Percentiles rank a stretch among this genome's conserved stretches.
These are phyloP conservation scores for Glyphotaelius pellucidus DNA, from an alignment of 2,888 invertebrate species.

Conservation along the genomic window DNA sequence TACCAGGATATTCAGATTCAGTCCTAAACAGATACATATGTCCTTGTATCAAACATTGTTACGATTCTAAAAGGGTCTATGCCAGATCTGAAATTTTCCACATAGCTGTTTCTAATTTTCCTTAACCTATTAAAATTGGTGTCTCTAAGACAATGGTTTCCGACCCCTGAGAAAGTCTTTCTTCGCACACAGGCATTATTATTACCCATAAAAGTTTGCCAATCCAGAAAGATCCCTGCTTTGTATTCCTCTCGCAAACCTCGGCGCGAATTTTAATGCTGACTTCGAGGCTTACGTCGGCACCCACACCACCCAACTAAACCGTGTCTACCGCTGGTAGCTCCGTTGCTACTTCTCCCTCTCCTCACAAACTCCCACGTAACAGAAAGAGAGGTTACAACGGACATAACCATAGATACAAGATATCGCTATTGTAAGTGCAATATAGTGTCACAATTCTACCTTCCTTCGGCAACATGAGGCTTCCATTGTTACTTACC, in stretches of 20 bases:
- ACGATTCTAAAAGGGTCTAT: too few species aligned
- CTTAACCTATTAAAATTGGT: too few species aligned
- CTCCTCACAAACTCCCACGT: not conserved
- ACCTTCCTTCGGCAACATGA: not conserved
- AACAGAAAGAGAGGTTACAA: not conserved
- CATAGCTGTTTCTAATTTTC: too few species aligned
- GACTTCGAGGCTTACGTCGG: not conserved
- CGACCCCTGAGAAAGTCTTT: not conserved
- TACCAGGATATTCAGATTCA: too few species aligned
- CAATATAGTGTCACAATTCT: not conserved
- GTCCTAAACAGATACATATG: too few species aligned
- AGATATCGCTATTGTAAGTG: not conserved
- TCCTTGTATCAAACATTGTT: too few species aligned
- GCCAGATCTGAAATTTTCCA: too few species aligned
- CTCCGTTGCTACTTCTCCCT: not conserved
- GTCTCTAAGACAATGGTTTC: not conserved
- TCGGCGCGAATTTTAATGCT: conserved; percentile 5
- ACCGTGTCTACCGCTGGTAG: not conserved
- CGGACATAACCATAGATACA: not conserved
- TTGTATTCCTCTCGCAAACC: not conserved
- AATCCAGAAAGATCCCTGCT: not conserved
- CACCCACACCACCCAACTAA: not conserved
- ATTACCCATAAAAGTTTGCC: conserved; percentile 10
- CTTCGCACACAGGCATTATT: not conserved
- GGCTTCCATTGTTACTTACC: not conserved